A percentile compares a stretch with the other conserved stretches of the same genome.
phyloP scores from a whole-genome alignment of 2,888 invertebrate species.

The Bugula neritina region DNA sequence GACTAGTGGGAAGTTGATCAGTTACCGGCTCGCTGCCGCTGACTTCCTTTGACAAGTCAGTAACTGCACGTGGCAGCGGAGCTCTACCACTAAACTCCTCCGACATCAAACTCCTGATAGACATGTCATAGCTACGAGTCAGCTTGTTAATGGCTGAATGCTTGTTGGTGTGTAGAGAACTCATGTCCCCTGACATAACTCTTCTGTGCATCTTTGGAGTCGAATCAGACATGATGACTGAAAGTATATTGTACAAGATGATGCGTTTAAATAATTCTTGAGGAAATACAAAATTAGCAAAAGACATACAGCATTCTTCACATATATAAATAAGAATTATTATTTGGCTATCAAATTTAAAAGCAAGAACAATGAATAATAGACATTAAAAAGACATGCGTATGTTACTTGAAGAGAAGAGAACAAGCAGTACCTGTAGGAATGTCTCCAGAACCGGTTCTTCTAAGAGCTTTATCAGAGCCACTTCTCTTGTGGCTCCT shows the following conservation, averaged over 20 bases:
- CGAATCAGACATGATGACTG: slow-evolving; percentile 23
- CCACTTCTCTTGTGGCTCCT: slow-evolving; percentile 15
- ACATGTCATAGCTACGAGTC: slow-evolving; percentile 21
- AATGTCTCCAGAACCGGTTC: slow-evolving; percentile 19
- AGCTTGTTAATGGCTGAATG: slow-evolving; percentile 17
- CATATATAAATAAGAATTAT: too few relatives aligned
- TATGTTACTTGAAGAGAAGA: too few relatives aligned
- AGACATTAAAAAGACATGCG: too few relatives aligned
- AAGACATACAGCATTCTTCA: too few relatives aligned
- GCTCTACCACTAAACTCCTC: slow-evolving; percentile 14
- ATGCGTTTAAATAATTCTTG: too few relatives aligned
- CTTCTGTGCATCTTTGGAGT: slow-evolving; percentile 14
- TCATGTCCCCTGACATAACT: slow-evolving; percentile 7
- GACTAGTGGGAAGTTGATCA: neutral
- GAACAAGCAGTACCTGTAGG: slow-evolving; percentile 17
- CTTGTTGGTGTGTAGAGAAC: neutral
- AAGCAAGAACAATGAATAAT: too few relatives aligned
- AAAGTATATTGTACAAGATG: neutral
- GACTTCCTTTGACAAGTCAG: neutral
- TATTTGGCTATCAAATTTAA: too few relatives aligned
- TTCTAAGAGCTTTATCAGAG: neutral
- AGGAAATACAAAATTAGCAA: too few relatives aligned
- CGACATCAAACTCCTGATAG: slow-evolving; percentile 18
- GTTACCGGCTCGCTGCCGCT: neutral
- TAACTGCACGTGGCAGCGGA: neutral